Percentiles rank a stretch among this genome's conserved stretches.
phyloP scores from a whole-genome alignment of 2,888 invertebrate genomes.

The Nomada hirtipes region DNA sequence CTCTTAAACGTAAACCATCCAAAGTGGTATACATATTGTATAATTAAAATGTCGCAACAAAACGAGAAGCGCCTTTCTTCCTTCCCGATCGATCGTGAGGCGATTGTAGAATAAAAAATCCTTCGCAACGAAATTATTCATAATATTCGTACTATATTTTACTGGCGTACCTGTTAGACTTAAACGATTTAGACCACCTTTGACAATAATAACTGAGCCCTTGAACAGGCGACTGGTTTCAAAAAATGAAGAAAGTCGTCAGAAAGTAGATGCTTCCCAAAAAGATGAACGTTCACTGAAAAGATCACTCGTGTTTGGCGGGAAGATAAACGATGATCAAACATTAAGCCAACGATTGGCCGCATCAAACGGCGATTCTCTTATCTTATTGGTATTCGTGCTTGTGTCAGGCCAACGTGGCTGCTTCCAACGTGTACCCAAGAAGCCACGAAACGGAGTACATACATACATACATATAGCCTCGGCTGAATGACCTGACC shows the following conservation, averaged over 20 bases:
- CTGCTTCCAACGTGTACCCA: slow-evolving; percentile 59
- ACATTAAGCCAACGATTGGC: slow-evolving; percentile 36
- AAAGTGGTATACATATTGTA: not conserved
- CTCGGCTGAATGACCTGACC: slow-evolving; percentile 46
- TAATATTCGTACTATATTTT: not conserved
- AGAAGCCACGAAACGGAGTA: slow-evolving; percentile 40
- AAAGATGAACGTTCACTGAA: slow-evolving; percentile 49
- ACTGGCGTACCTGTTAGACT: slow-evolving; percentile 19
- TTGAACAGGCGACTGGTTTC: not conserved
- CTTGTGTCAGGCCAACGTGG: slow-evolving; percentile 50
- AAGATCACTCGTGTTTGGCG: slow-evolving; percentile 53
- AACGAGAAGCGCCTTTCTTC: not conserved
- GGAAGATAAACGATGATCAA: slow-evolving; percentile 38
- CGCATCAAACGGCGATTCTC: slow-evolving; percentile 13
- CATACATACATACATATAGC: slow-evolving; percentile 4
- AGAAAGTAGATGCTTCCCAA: not conserved
- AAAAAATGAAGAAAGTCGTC: not conserved
- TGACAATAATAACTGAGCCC: not conserved
- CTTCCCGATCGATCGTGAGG: not conserved
- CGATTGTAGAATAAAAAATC: not conserved
- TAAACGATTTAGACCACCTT: not conserved
- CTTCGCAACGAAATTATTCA: not conserved
- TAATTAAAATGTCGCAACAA: not conserved
- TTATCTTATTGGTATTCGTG: slow-evolving; percentile 43
- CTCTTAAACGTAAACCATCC: not conserved